Evolutionary conservation across 2,888 invertebrate species (phyloP).

Genomic region (Horisme vitalbata): DNA sequence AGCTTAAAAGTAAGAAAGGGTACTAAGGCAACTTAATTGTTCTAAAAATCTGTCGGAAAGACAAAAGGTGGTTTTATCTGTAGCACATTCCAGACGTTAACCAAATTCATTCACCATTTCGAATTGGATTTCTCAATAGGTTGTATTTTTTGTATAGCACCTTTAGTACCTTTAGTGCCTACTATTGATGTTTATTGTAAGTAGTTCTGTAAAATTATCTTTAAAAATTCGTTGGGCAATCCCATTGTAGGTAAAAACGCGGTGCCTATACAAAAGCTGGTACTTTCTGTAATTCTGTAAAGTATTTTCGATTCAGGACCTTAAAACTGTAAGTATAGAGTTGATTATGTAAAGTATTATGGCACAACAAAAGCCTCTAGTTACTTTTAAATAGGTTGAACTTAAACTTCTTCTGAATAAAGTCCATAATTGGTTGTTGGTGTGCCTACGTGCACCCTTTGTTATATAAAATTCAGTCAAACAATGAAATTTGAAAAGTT

Average conservation of each 20-base stretch:
- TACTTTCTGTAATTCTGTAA: slow-evolving; percentile 5
- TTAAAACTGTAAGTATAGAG: background rate
- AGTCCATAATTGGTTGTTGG: background rate
- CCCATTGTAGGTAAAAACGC: background rate
- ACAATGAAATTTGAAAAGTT: slow-evolving; percentile 17
- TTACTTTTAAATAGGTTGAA: background rate
- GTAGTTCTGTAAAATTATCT: background rate
- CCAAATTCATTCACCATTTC: background rate
- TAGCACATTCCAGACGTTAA: background rate
- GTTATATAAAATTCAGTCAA: slow-evolving; percentile 12
- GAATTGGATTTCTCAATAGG: slow-evolving; percentile 3
- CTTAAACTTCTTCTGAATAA: background rate
- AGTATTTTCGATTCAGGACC: background rate
- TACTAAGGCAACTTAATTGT: no score
- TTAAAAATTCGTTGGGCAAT: slow-evolving; percentile 9
- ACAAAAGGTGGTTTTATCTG: background rate
- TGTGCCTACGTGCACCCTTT: slow-evolving; percentile 1
- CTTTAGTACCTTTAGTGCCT: slow-evolving; percentile 1
- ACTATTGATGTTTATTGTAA: no score
- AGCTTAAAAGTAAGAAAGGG: no score
- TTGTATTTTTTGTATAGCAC: slow-evolving; percentile 3
- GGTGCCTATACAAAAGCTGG: background rate
- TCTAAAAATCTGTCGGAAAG: background rate
- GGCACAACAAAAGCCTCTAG: background rate
- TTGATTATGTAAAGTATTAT: background rate